Percentiles rank a stretch among this genome's conserved stretches.
These are phyloP conservation scores for Hydrocynus forskahlii DNA, from an alignment of 2,797 vertebrate genomes.

Conservation along the genomic window DNA sequence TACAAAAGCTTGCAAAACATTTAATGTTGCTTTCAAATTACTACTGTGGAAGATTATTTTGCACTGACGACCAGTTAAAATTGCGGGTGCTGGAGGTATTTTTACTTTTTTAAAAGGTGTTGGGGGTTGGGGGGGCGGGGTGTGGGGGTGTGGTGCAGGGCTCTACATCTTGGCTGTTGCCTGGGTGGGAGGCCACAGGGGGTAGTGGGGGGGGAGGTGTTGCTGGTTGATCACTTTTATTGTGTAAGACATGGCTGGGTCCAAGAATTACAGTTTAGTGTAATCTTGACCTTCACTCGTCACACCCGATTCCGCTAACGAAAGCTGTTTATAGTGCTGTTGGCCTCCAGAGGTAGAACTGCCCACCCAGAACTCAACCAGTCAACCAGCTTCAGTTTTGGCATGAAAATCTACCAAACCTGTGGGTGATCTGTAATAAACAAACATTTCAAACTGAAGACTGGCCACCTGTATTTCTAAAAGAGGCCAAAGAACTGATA, in stretches of 20 bases:
- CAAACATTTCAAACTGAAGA: not conserved
- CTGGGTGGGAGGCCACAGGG: too few species aligned
- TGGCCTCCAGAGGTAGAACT: not conserved
- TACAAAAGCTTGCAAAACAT: too few species aligned
- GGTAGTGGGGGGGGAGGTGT: too few species aligned
- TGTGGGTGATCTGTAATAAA: not conserved
- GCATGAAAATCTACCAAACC: not conserved
- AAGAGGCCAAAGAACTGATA: constrained; percentile 26
- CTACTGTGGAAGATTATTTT: too few species aligned
- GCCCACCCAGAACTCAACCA: not conserved
- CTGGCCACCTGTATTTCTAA: not conserved
- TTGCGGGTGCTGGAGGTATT: not conserved
- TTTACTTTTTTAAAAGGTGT: too few species aligned
- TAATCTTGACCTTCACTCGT: not conserved
- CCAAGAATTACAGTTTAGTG: not conserved
- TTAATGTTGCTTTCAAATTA: too few species aligned
- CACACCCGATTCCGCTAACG: not conserved
- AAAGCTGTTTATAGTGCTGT: not conserved
- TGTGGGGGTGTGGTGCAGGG: too few species aligned
- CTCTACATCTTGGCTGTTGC: too few species aligned
- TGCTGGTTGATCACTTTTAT: too few species aligned
- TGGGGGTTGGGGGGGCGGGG: too few species aligned
- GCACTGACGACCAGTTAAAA: too few species aligned
- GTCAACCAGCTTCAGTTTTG: not conserved
- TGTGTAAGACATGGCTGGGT: not conserved